Conservation (phyloP, 2,888 invertebrate genomes). For the Rhorus exstirpatorius region DNA sequence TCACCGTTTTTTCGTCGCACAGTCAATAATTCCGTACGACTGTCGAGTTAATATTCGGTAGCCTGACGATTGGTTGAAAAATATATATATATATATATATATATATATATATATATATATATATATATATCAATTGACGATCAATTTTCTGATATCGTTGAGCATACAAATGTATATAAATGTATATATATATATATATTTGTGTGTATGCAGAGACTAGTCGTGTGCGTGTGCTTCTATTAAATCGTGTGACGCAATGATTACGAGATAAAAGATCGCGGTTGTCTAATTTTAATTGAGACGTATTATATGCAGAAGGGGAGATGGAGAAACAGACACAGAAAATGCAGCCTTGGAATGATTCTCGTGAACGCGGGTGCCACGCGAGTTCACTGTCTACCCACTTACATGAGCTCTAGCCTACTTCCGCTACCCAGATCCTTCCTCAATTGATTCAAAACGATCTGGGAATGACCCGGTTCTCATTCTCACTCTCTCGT, state of each 20-base stretch:
- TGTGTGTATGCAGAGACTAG: background rate
- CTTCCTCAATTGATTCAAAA: conserved; percentile 66
- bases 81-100: too few species aligned
- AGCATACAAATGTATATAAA: conserved; percentile 2
- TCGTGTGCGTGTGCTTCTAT: conserved; percentile 10
- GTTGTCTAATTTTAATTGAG: conserved; percentile 69
- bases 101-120: too few species aligned
- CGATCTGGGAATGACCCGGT: conserved; percentile 64
- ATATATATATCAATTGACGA: too few species aligned
- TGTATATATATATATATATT: conserved; percentile 3
- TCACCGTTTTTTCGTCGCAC: background rate
- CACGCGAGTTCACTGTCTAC: conserved; percentile 63
- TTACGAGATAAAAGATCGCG: conserved; percentile 68
- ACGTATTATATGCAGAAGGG: conserved; percentile 13
- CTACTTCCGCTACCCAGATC: conserved; percentile 65
- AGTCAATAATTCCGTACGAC: too few species aligned
- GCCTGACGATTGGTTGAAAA: too few species aligned
- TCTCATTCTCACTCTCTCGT: conserved; percentile 12
- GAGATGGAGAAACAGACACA: conserved; percentile 37
- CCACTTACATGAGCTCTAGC: conserved; percentile 59
- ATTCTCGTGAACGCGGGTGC: conserved; percentile 57
- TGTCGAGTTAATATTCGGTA: too few species aligned
- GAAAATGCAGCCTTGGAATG: conserved; percentile 64
- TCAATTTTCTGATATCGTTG: background rate
- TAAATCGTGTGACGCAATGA: conserved; percentile 60